Evolutionary conservation across 2,113 vertebrate species (phyloP), one percentile per base, ranked within the genome.

Genomic region (Halichoerus grypus): DNA sequence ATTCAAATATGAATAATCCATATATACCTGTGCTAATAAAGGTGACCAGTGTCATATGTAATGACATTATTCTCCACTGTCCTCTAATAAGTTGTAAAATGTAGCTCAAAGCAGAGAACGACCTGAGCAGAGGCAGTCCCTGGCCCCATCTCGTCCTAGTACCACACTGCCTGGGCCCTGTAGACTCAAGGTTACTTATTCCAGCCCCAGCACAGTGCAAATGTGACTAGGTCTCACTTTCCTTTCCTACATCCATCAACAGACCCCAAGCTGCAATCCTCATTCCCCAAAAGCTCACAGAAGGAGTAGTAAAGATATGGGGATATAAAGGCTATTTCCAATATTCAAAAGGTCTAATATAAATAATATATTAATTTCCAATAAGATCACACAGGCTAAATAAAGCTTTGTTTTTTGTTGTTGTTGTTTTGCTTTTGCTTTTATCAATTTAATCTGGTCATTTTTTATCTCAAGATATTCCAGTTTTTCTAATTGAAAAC

Each of bases 401-500:
- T 85, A 94, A 82, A 55, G 3, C 19, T 57, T 71, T 57, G n/a
- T 71, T 82, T 76, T n/a, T 76, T 55, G 3, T 57, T 86, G 26
- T 42, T 36, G 42, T 51, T 72, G 19, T 49, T 80, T 61, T n/a
- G 7, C 13, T 72, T 84, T 81, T 86, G 5, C 2, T 71, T 82
- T 4, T 86, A 86, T 31, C 53, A 83, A 2, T 67, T 72, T 24
- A 67, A 12, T 91, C 24, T 69, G n/a, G 4, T 85, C 31, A 33
- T 53, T 69, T 59, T 36, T 81, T 72, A 55, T 85, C 82, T 87
- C 36, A 80, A 69, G 12, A 8, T 72, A 57, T 49, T 81, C 18
- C 39, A 39, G 13, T 28, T 76, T 95, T 91, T 77, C 67, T 93
- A 61, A 31, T 8, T 85, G 24, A 93, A 96, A 92, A 31, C 21